Evolutionary conservation across 2,888 invertebrate genomes (phyloP), one percentile per base, ranked within the genome.

Genomic region (Dicyrtomina minuta): DNA sequence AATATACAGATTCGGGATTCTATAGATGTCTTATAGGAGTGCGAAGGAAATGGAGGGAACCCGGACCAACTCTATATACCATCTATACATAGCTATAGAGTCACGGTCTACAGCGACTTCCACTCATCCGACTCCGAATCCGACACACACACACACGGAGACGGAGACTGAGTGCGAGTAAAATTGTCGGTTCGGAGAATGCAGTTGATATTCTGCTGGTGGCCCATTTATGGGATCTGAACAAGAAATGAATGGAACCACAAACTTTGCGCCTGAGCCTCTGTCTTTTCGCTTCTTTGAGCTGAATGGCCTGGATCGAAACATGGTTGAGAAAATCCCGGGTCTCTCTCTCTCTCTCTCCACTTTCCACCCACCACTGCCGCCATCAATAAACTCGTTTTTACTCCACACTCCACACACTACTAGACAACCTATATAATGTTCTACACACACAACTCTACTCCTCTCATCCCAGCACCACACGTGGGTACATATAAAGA

Each of bases 221-320:
- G 55, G 55, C 55, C 55, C 55, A 55, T 55, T 55, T 55, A 55
- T 55, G 58, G 58, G 39, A 8, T 33, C 56, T n/a, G 56, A 24
- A 56, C 33, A 58, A 33, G 33, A 58, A 58, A 58, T 58, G 58
- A 58, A 58, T 58, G 58, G n/a, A 58, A 58, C 58, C 58, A 58
- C 58, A 58, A 58, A 58, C 58, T 58, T 58, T 58, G 58, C 58
- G 58, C 58, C 22, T 55, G 55, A 55, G 55, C 24, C 58, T 58
- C 22, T 26, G 15, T 58, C 27, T 58, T 17, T 26, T 39, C 39
- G n/a, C 39, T 39, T 58, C 58, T n/a, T 39, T 58, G 17, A 26
- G 17, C 33, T 33, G 39, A 33, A 33, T 26, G 33, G 58, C 39
- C 33, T 27, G 24, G 27, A 39, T 27, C 12, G 39, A 24, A 58